phyloP scores from a whole-genome alignment of 2,113 vertebrate genomes.

The Recurvirostra avosetta region DNA sequence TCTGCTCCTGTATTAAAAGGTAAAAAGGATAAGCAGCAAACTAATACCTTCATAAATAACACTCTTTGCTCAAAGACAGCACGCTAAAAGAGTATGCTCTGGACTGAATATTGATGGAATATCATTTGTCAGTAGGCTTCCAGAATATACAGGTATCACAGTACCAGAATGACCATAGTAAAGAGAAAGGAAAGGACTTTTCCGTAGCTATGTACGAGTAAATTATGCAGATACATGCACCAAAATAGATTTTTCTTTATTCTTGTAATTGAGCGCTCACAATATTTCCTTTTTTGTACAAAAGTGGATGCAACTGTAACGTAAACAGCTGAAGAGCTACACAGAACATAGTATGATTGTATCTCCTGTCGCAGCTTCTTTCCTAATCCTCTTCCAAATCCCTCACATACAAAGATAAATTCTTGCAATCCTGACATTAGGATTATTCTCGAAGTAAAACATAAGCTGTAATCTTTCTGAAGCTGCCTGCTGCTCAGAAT shows the following conservation, averaged over 20 bases:
- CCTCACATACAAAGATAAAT: conserved; percentile 42
- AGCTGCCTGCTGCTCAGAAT: conserved; percentile 45
- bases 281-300: background rate
- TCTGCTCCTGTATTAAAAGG: background rate
- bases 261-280: background rate
- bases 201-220: background rate
- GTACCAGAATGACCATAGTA: background rate
- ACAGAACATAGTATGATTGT: background rate
- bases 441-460: conserved; percentile 55
- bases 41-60: background rate
- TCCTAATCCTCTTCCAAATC: conserved; percentile 55
- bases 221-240: background rate
- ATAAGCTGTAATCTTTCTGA: conserved; percentile 40
- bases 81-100: background rate
- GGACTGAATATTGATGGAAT: background rate
- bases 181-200: background rate
- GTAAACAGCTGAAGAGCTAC: conserved; percentile 27
- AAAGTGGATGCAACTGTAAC: conserved; percentile 26
- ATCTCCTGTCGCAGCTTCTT: background rate
- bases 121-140: background rate
- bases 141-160: background rate
- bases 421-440: conserved; percentile 49
- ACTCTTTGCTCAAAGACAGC: background rate
- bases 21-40: background rate
- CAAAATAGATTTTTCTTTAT: conserved; percentile 67